Base-by-base conservation (phyloP, 2,113 vertebrate species). In the Lethenteron camtschaticum region DNA sequence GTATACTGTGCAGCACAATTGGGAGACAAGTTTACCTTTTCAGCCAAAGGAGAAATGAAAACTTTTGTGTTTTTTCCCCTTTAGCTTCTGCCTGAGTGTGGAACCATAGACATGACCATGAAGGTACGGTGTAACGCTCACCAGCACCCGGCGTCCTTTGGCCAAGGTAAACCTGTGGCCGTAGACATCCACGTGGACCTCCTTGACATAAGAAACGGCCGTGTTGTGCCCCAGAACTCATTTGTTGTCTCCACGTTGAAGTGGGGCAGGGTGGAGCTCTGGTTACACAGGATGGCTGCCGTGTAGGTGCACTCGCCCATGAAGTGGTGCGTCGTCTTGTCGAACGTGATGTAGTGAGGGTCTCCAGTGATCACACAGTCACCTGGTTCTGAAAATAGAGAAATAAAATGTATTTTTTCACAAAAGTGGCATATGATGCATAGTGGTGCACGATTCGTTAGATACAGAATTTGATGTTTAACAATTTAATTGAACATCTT, bases 241-340 rank as follows among this genome's bases (percentile, higher is more conserved):
- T 89, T 92, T 9, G 85, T 83, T 16, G 85, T 83, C 69, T 79
- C 81, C 8, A 92, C 85, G 8, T 79, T 75, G 69, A 90, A 92
- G 75, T 80, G 78, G 0, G 84, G 82, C 71, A 84, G 7, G 4
- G 12, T 75, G 0, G 78, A 78, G 69, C 82, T 79, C 57, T 14
- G 1, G 13, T 72, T 81, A 74, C 88, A 92, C 18, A 77, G 77
- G 75, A 82, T 81, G 70, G 82, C 83, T 57, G 90, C 76, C 1
- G 84, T 86, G 76, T 92, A 92, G 68, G 86, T 85, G 74, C 88
- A 92, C 69, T 84, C 81, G 57, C 87, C 87, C 86, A 89, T 89
- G 74, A 86, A 92, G 73, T 88, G 73, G 74, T 89, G 86, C 68
- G 73, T 76, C 63, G 78, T 74, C 56, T 83, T 82, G 76, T 89